Evolutionary conservation across 2,797 vertebrate genomes (phyloP), one percentile per base, ranked within the genome.

Genomic region (Pipistrellus kuhlii): DNA sequence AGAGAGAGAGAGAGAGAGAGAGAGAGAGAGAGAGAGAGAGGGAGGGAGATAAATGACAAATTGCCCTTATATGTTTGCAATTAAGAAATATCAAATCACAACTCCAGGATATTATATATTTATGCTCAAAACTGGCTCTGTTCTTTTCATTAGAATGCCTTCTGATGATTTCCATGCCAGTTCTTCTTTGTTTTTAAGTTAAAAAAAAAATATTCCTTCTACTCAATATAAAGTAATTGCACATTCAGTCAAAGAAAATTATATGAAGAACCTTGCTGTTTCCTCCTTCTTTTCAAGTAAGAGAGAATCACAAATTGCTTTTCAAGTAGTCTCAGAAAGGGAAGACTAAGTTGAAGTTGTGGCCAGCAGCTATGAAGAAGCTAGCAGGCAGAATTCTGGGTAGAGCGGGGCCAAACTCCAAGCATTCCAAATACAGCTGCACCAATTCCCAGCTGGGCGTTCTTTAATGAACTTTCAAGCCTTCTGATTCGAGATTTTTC

Each of bases 71-170:
- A 15, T 86, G 46, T 94, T 78, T 96, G 30, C 69, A 14, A 38
- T 69, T 83, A 84, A 82, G 48, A 23, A 93, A 81, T 78, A 88
- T 78, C 57, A 78, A 87, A 57, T 93, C 55, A 84, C 17, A 94
- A 75, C 20, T 62, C 21, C 3, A 80, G 41, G 8, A 72, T 87
- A 90, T 87, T 94, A 85, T 11, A 82, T 30, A 83, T 91, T 93
- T 93, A 75, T 85, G 32, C 3, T 64, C 20, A 87, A 73, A 88
- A 20, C 14, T 41, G 1, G 8, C 72, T 73, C 21, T 86, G 6
- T 53, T 96, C 21, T 62, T 2, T 62, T 85, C 30, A 76, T 75
- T 88, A 71, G 20, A 85, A 86, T 76, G 46, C 9, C 15, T 59
- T 89, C 14, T 93, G 72, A 75, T 53, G 35, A 59, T 89, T 64